A percentile compares a stretch with the other conserved stretches of the same genome.
Conservation (phyloP, 2,888 invertebrate species). For the Cephalotes varians region DNA sequence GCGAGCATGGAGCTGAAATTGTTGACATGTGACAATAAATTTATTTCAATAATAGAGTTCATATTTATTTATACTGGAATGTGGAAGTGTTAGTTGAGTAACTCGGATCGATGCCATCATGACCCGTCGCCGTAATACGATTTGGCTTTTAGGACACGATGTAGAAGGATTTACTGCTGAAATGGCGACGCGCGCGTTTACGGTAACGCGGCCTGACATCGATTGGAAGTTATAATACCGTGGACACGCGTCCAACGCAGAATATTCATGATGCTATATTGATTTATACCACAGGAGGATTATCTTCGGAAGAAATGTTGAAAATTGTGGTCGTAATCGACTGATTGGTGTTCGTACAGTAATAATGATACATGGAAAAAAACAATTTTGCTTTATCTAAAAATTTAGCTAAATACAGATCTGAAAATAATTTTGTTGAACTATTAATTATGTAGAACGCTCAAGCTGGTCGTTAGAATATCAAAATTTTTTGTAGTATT, state of each 20-base stretch:
- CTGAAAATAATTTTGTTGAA: no score
- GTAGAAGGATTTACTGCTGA: conserved; percentile 63
- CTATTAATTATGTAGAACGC: no score
- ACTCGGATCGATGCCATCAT: conserved; percentile 29
- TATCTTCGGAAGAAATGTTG: conserved; percentile 48
- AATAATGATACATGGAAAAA: conserved; percentile 2
- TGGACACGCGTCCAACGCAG: conserved; percentile 55
- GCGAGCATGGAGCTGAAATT: neutral
- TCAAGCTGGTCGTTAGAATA: no score
- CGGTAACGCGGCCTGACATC: conserved; percentile 67
- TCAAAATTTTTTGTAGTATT: no score
- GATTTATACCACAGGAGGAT: conserved; percentile 59
- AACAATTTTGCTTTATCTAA: no score
- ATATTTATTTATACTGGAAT: conserved; percentile 29
- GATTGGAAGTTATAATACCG: conserved; percentile 70
- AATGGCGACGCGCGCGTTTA: conserved; percentile 63
- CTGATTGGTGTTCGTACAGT: conserved; percentile 6
- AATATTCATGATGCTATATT: conserved; percentile 72
- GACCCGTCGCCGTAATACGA: conserved; percentile 41
- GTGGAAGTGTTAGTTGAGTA: conserved; percentile 24
- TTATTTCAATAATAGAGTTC: conserved; percentile 33
- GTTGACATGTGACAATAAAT: conserved; percentile 18
- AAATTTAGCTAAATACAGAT: no score
- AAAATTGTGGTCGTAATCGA: conserved; percentile 52
- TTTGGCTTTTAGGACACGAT: conserved; percentile 64